Evolutionary conservation across 2,113 vertebrate species (phyloP), one percentile per base, ranked within the genome.

Genomic region (Hemiprocne comata): DNA sequence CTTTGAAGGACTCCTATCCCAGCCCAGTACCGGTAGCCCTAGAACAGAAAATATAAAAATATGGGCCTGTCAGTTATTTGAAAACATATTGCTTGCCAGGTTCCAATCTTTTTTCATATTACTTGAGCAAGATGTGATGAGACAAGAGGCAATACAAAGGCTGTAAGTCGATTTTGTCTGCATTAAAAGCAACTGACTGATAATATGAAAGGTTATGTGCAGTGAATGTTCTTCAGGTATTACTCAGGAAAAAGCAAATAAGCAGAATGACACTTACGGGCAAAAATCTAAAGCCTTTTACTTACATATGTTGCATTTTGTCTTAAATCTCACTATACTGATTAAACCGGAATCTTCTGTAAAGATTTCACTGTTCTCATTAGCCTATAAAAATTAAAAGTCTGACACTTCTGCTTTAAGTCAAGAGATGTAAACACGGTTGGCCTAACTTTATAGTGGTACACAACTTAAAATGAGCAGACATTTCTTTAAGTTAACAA

Each of bases 21-120:
- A 71, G 98, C 99, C 99, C 99, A 99, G 97, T 99, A 99, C 11
- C 99, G 98, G 97, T 99, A 99, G 70, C 99, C 99, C 99, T 99
- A 88, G 40, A 97, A 67, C 92, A 31, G 40, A 96, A 93, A 67
- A 33, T 3, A 67, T 1, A 40, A 23, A 19, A 65, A 19, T 51
- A 95, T 34, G 57, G 76, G 16, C 70, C 36, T 73, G 26, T 28
- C 0, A 4, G 46, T 66, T 86, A 72, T 57, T 83, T 83, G 33
- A 85, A 17, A 93, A 60, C 15, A 40, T 13, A 38, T 1, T 11
- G 1, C 34, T 51, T 73, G 24, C 15, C 5, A 38, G 11, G 10
- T 19, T 64, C 83, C 50, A 77, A 60, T 38, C 17, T 8, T 85
- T 58, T 69, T 71, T 64, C 48, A 80, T 25, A 13, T 51, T 36